Base-by-base conservation (phyloP, 2,888 invertebrate genomes). In the Gandaritis pyraliata region DNA sequence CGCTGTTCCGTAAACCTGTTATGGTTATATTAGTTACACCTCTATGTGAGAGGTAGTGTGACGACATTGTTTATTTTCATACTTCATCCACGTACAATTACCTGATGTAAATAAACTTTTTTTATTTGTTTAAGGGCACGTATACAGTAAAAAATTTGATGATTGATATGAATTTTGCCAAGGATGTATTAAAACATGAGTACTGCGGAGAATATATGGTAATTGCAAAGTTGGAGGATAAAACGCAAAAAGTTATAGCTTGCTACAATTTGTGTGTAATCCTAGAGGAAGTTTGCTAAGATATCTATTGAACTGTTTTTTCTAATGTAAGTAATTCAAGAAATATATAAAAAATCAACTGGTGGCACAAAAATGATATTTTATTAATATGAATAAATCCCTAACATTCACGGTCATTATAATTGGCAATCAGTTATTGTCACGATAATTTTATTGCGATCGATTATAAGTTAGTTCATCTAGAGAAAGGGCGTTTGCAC, bases 111-210 rank as follows among this genome's bases (percentile, higher is more conserved):
- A 33, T 33, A 7, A 2, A 10, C 8, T 33, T 33, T 33, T 33
- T 33, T 33, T 55, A 16, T 7, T 15, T 49, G 8, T 68, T 66
- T 38, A 61, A 69, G 69, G 61, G 52, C 16, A 41, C 51, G 4
- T 69, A 66, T 39, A 2, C 12, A 39, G 65, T 59, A 5, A 46
- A n/a, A 0, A 47, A 66, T 10, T 49, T 65, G 51, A 18, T n/a
- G 7, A 1, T 69, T 11, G 16, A 8, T 49, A 56, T 62, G 39
- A 18, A 16, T n/a, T 67, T 48, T 8, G 18, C 55, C 5, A 33
- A 65, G 6, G 61, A 57, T 8, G 33, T 47, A 0, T 7, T 69
- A 10, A 30, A n/a, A 11, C 41, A 56, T 2, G 16, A 67, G 1
- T 54, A n/a, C 10, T 45, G 29, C 4, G 67, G 64, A 7, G 11